Conservation (phyloP, 2,797 vertebrate genomes). For the Knipowitschia caucasica region DNA sequence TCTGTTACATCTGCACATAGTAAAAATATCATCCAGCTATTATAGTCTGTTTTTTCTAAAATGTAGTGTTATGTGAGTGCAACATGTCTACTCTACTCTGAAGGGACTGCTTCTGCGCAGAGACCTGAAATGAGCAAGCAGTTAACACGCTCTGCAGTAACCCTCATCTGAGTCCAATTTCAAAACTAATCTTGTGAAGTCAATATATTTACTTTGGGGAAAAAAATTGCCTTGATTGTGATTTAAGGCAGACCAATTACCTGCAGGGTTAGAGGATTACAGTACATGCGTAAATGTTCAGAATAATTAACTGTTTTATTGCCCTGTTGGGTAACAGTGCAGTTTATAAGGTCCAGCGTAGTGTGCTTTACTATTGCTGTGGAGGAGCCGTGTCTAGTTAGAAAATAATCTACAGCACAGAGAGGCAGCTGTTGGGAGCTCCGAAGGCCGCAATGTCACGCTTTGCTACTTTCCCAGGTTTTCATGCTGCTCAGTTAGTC, state of each 20-base stretch:
- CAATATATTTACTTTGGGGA: constrained; percentile 5
- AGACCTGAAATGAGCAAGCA: constrained; percentile 25
- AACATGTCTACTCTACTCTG: neutral
- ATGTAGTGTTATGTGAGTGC: neutral
- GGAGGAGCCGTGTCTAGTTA: constrained; percentile 19
- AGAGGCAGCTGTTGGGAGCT: constrained; percentile 1
- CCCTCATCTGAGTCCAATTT: constrained; percentile 24
- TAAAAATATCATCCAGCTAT: no score
- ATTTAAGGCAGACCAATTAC: constrained; percentile 18
- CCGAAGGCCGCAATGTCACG: neutral
- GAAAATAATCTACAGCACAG: neutral
- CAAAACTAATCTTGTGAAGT: constrained; percentile 3
- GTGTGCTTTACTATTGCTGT: constrained; percentile 24
- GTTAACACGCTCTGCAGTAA: constrained; percentile 27
- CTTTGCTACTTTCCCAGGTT: neutral
- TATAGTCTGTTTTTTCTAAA: no score
- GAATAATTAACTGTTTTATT: constrained; percentile 43
- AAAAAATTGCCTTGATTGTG: neutral
- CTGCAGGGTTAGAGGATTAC: constrained; percentile 31
- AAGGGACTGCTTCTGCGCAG: neutral
- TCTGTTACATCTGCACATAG: no score
- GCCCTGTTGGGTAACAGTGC: constrained; percentile 29
- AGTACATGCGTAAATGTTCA: constrained; percentile 17
- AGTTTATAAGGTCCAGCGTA: constrained; percentile 43
- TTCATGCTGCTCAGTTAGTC: neutral